A percentile compares a stretch with the other conserved stretches of the same genome.
Conservation (phyloP, 1,140 invertebrate genomes). For the Dreissena rostriformis region DNA sequence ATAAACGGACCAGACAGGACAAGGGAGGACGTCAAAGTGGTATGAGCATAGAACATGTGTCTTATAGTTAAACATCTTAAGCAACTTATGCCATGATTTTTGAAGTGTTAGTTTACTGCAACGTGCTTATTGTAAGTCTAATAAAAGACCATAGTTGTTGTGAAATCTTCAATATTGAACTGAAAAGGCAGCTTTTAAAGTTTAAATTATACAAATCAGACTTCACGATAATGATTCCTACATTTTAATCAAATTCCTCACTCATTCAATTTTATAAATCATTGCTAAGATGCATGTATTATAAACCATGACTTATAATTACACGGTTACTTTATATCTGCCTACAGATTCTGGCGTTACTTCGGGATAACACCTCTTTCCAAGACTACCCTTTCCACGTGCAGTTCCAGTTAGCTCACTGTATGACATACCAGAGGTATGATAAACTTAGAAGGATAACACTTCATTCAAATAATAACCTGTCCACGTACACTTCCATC, state of each 20-base stretch:
- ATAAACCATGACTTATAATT: not conserved
- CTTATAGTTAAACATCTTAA: too few species aligned
- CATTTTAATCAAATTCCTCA: not conserved
- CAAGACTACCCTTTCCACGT: constrained; percentile 70
- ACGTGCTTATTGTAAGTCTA: too few species aligned
- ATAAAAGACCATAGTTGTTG: too few species aligned
- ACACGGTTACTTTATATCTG: not conserved
- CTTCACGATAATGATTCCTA: too few species aligned
- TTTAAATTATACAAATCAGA: too few species aligned
- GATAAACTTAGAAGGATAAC: not conserved
- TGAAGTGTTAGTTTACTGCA: too few species aligned
- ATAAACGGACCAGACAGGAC: constrained; percentile 57
- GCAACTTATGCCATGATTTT: too few species aligned
- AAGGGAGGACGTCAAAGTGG: constrained; percentile 59
- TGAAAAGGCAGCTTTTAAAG: too few species aligned
- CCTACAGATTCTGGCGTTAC: constrained; percentile 70
- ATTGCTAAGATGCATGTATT: not conserved
- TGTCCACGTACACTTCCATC: too few species aligned
- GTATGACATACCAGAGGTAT: constrained; percentile 72
- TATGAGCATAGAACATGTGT: constrained; percentile 6
- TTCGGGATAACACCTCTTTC: constrained; percentile 69
- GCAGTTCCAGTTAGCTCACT: constrained; percentile 67
- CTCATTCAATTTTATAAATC: not conserved
- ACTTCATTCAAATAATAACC: too few species aligned
- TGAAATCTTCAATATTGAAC: too few species aligned